Conservation (phyloP, 2,888 invertebrate species). For the Panopea generosa region DNA sequence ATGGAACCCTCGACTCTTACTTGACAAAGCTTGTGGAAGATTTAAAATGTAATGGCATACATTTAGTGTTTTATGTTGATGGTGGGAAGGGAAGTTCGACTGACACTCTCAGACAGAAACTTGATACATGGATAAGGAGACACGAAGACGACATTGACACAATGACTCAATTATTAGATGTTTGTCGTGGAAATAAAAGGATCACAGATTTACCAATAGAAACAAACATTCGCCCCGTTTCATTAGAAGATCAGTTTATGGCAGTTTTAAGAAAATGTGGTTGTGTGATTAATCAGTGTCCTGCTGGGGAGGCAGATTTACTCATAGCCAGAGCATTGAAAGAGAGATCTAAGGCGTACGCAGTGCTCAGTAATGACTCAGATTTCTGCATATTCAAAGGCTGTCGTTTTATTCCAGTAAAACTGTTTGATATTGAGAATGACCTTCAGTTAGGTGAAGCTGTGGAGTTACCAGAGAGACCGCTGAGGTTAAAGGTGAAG, state of each 20-base stretch:
- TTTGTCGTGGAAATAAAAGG: constrained; percentile 65
- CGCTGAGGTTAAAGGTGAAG: constrained; percentile 73
- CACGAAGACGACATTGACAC: constrained; percentile 74
- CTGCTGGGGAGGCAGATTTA: constrained; percentile 81
- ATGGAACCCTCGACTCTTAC: constrained; percentile 71
- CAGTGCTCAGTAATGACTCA: constrained; percentile 82
- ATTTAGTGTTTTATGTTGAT: constrained; percentile 81
- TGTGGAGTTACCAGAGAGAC: constrained; percentile 70
- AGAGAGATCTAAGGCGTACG: constrained; percentile 77
- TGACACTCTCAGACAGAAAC: constrained; percentile 72
- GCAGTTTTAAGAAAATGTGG: constrained; percentile 72
- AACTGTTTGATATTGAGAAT: constrained; percentile 80
- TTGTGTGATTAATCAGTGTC: constrained; percentile 75
- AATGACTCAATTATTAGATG: constrained; percentile 70
- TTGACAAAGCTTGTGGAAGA: constrained; percentile 76
- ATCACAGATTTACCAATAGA: constrained; percentile 66
- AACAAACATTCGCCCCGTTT: constrained; percentile 77
- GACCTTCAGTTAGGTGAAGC: constrained; percentile 76
- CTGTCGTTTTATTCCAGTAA: constrained; percentile 75
- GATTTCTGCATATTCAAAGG: constrained; percentile 82
- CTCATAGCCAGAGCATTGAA: constrained; percentile 75
- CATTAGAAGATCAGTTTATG: constrained; percentile 77
- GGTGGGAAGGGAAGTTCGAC: constrained; percentile 79
- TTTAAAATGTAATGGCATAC: constrained; percentile 74
- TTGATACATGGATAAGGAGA: constrained; percentile 79